These are phyloP conservation scores for Brenthis ino DNA, from an alignment of 2,888 invertebrate genomes.

Conservation along the genomic window DNA sequence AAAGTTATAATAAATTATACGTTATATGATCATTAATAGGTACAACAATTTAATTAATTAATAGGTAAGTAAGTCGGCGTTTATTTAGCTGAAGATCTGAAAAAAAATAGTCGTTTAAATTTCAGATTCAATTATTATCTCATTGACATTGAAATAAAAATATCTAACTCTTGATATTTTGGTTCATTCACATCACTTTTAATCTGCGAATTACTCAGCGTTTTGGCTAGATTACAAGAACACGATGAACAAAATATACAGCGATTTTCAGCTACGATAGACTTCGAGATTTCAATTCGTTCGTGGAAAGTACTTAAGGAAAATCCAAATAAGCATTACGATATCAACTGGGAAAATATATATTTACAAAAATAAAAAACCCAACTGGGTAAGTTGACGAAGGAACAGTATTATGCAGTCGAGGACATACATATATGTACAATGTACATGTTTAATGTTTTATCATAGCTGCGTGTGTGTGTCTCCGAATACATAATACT, in stretches of 20 bases:
- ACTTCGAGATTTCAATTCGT: constrained; percentile 11
- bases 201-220: constrained; percentile 21
- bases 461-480: too few species aligned
- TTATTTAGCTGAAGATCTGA: neutral
- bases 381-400: neutral
- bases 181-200: constrained; percentile 33
- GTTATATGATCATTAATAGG: too few species aligned
- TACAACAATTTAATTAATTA: too few species aligned
- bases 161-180: constrained; percentile 21
- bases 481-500: too few species aligned
- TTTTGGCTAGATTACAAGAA: constrained; percentile 34
- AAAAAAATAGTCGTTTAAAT: neutral
- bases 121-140: constrained; percentile 4
- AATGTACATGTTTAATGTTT: too few species aligned
- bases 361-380: neutral
- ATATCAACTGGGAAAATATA: neutral
- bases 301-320: constrained; percentile 15
- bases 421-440: too few species aligned
- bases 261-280: constrained; percentile 18
- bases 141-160: constrained; percentile 30
- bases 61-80: neutral
- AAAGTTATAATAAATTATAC: too few species aligned
- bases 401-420: too few species aligned
- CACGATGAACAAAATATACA: constrained; percentile 8
- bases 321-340: constrained; percentile 7